phyloP scores from a whole-genome alignment of 2,888 invertebrate species.

The Xylophagus ater region DNA sequence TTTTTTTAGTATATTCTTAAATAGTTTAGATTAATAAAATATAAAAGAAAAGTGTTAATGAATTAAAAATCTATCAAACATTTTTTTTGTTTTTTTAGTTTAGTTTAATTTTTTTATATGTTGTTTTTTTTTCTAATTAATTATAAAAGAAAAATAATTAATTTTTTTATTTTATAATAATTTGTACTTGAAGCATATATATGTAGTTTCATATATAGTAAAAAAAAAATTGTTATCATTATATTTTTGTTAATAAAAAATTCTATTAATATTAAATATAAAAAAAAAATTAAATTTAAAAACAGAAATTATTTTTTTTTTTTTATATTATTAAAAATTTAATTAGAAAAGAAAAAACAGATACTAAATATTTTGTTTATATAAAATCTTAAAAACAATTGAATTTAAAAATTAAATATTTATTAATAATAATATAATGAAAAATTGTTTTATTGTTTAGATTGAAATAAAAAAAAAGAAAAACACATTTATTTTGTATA shows the following conservation, averaged over 20 bases:
- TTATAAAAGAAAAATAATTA: not conserved
- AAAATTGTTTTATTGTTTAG: too few species aligned
- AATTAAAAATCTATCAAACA: too few species aligned
- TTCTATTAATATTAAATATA: not conserved
- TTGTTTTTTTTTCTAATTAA: not conserved
- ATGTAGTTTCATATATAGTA: slow-evolving; percentile 3
- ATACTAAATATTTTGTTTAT: too few species aligned
- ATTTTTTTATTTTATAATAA: not conserved
- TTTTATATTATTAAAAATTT: slow-evolving; percentile 1
- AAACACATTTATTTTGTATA: too few species aligned
- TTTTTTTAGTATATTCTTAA: slow-evolving; percentile 7
- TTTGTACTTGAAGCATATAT: slow-evolving; percentile 8
- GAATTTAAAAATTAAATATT: too few species aligned
- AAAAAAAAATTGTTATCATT: not conserved
- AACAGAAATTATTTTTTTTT: slow-evolving; percentile 4
- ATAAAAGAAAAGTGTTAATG: too few species aligned
- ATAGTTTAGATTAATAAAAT: too few species aligned
- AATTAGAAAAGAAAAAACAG: not conserved
- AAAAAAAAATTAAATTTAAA: not conserved
- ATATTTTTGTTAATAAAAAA: not conserved
- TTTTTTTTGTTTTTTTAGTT: too few species aligned
- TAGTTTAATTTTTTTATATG: too few species aligned
- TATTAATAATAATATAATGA: too few species aligned
- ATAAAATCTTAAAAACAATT: too few species aligned
- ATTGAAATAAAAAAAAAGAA: too few species aligned